Evolutionary conservation across 2,888 invertebrate species (phyloP), one percentile per base, ranked within the genome.

Genomic region (Loripinus fragilis): DNA sequence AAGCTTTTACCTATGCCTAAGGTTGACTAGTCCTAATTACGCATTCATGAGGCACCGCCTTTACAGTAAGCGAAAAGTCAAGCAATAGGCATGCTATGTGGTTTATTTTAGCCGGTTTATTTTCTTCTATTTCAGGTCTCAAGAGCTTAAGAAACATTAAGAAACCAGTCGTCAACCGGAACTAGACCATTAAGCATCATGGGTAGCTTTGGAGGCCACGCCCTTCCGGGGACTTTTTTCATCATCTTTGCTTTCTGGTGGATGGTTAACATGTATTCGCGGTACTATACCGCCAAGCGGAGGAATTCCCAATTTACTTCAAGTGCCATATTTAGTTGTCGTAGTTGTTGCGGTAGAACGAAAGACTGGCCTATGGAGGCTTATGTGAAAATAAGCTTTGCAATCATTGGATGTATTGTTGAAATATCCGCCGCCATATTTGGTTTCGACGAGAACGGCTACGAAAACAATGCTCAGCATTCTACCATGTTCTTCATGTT

Each of bases 401-500:
- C 70, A 2, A 17, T 50, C 12, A 23, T 83, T 20, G 85, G 83
- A 38, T 60, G 76, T n/a, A 15, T 28, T n/a, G 69, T 74, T 15
- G 85, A 85, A 60, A 74, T 76, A 5, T 48, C 73, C 15, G 78
- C 78, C 2, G 80, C 78, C 25, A 50, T 72, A 85, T 81, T 91
- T 91, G 5, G 93, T 94, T 86, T 90, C 65, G 23, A 28, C 5
- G 10, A 60, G 8, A 8, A 33, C 92, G 41, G 85, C 17, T 85
- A 89, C 69, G 81, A 91, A n/a, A 91, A 91, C 30, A 94, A 94
- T 85, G 93, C 90, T n/a, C 94, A 94, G 79, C 94, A 94, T 83
- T 92, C 93, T 71, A 94, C 94, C 45, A 94, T 94, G 94, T 94
- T 93, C 87, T 92, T 93, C 87, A 93, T 94, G 88, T 94, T 94